Conservation (phyloP, 2,888 invertebrate genomes). For the Allolobophora icterica region DNA sequence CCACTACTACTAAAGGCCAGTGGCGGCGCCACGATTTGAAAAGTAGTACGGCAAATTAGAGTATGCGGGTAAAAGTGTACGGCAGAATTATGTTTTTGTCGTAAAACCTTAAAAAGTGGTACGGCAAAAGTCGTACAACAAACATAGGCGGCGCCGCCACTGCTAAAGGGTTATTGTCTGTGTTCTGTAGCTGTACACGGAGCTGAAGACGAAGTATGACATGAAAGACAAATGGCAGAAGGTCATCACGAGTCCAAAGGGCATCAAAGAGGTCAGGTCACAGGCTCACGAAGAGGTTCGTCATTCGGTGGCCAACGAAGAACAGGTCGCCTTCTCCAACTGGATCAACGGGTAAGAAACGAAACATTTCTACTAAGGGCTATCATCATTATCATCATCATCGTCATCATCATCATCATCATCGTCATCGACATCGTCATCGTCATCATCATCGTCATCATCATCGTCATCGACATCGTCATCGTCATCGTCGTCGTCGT, state of each 20-base stretch:
- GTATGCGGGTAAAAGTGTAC: no score
- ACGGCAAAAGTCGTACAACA: no score
- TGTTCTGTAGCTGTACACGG: conserved; percentile 75
- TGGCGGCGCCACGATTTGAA: no score
- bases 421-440: background rate
- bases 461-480: no score
- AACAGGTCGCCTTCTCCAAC: conserved; percentile 95
- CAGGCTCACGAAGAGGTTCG: conserved; percentile 79
- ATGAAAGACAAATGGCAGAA: conserved; percentile 91
- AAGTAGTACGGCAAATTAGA: no score
- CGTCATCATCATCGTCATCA: background rate
- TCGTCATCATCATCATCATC: conserved; percentile 12
- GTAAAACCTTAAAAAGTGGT: no score
- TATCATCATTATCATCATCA: no score
- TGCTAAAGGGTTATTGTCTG: background rate
- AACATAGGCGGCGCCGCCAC: no score
- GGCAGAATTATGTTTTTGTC: no score
- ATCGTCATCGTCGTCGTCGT: no score
- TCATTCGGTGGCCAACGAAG: conserved; percentile 81
- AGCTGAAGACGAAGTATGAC: conserved; percentile 83
- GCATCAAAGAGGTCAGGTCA: conserved; percentile 87
- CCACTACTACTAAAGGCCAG: background rate
- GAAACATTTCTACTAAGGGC: background rate
- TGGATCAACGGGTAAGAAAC: conserved; percentile 82
- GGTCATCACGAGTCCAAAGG: conserved; percentile 87